Base-by-base conservation (phyloP, 2,797 vertebrate species). In the Cichlasoma orientale region DNA sequence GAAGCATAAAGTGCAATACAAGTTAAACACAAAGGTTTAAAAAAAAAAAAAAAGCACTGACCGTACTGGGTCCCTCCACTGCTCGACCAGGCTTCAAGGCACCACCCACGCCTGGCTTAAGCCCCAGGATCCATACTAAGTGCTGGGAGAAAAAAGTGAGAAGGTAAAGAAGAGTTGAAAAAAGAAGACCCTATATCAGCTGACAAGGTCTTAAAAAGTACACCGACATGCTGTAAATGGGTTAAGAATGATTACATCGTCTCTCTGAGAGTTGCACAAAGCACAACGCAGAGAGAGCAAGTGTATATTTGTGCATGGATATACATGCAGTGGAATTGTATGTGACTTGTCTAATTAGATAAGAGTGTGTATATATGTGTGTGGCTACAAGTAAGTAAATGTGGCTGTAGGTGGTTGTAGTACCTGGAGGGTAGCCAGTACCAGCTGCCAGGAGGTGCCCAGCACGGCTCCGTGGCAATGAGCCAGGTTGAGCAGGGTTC, bases 341-440 rank as follows among this genome's bases (percentile, higher is more conserved):
- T 55, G 33, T 18, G 71, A 19, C 4, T 33, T n/a, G 2, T 79
- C 19, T 74, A 19, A 55, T 56, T 33, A 31, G 38, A 54, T 44
- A 12, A 25, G 16, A 1, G 27, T 36, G 71, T 58, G 53, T 12
- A 25, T 16, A 4, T 52, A 14, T 77, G 56, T 27, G 27, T 4
- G 14, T 7, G 16, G 29, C 41, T 74, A 13, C n/a, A 50, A 57
- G 52, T 47, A 11, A 53, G 63, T 47, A 12, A 61, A 54, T 2
- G 18, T 80, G 74, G 14, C 74, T 68, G 41, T 53, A 72, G 56
- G 74, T 47, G 69, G 74, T 19, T 29, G 72, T 6, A 36, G 74
- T 96, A 99, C 98, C 98, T 99, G 98, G 83, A 99, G 96, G 23
- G 98, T 99, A 87, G 98, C 98, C 90, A 99, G 95, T 18, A 99